A percentile compares a stretch with the other conserved stretches of the same genome.
These are phyloP conservation scores for Halichoeres trimaculatus DNA, from an alignment of 2,113 vertebrate species.

Conservation along the genomic window DNA sequence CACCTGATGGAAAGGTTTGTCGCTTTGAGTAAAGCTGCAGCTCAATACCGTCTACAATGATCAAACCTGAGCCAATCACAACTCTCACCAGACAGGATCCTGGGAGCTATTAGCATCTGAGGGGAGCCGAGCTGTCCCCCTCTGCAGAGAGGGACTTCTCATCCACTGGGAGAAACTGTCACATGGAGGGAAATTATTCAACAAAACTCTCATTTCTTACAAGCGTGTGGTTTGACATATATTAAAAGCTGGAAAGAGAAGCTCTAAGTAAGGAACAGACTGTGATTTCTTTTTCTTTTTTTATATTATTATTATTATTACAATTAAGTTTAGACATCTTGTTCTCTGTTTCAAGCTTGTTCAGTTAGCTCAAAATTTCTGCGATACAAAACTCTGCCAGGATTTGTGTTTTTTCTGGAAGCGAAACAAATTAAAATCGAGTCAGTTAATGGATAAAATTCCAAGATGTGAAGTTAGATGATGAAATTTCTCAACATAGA, in stretches of 20 bases:
- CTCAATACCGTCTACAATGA: neutral
- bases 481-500: too few species aligned
- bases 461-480: too few species aligned
- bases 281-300: neutral
- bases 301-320: neutral
- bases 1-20: neutral
- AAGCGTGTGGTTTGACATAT: neutral
- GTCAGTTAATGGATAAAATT: too few species aligned
- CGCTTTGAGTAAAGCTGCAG: neutral
- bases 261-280: neutral
- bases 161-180: neutral
- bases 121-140: neutral
- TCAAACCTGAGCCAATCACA: constrained; percentile 4
- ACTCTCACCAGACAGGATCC: neutral
- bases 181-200: neutral
- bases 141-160: too few species aligned
- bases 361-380: too few species aligned
- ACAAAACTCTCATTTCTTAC: neutral
- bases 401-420: too few species aligned
- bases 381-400: too few species aligned
- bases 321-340: too few species aligned
- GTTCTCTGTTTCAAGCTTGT: too few species aligned
- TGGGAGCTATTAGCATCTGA: neutral
- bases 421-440: too few species aligned
- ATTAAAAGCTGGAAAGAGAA: neutral